Conservation (phyloP, 2,113 vertebrate genomes). For the Oenanthe oenanthe region DNA sequence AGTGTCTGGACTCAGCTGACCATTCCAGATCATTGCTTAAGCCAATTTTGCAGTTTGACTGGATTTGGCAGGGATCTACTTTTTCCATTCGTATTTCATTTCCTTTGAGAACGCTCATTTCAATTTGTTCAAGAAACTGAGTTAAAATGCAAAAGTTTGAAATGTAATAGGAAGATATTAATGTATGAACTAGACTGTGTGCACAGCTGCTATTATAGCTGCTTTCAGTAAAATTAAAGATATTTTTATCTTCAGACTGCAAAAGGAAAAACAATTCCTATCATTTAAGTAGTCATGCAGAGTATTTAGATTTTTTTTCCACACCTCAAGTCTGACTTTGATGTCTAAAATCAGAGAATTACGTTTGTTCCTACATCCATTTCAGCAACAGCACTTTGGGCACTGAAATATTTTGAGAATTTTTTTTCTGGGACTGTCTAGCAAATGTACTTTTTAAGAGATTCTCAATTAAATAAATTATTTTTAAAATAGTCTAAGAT, state of each 20-base stretch:
- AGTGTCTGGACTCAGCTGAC: not conserved
- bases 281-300: not conserved
- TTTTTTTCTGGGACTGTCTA: not conserved
- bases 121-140: slow-evolving; percentile 30
- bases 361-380: not conserved
- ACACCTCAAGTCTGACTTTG: not conserved
- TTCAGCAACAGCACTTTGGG: not conserved
- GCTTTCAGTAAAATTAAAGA: not conserved
- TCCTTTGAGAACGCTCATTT: slow-evolving; percentile 40
- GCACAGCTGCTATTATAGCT: not conserved
- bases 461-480: not conserved
- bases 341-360: slow-evolving; percentile 1
- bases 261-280: not conserved
- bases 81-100: slow-evolving; percentile 72
- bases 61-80: slow-evolving; percentile 54
- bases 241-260: not conserved
- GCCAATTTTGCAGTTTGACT: not conserved
- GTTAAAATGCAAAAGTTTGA: not conserved
- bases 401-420: not conserved
- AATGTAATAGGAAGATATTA: not conserved
- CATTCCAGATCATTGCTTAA: not conserved
- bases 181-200: not conserved
- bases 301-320: not conserved
- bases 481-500: not conserved
- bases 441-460: not conserved